A percentile compares a stretch with the other conserved stretches of the same genome.
phyloP scores from a whole-genome alignment of 2,888 invertebrate species.

The Stictocephala bisonia region DNA sequence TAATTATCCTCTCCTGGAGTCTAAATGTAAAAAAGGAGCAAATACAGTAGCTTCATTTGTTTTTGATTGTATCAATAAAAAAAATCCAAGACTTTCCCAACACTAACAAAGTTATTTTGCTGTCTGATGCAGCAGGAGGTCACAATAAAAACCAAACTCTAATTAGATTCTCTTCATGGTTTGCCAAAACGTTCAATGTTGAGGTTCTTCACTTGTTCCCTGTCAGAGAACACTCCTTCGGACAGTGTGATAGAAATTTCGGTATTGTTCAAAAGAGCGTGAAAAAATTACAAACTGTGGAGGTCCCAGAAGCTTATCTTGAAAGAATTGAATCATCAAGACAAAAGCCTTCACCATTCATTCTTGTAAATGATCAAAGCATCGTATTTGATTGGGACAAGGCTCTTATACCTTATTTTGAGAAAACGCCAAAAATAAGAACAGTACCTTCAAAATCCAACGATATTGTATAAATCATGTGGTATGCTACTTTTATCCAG shows the following conservation, averaged over 20 bases:
- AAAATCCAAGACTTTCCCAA: slow-evolving; percentile 22
- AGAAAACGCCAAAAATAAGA: neutral
- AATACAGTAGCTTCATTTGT: slow-evolving; percentile 48
- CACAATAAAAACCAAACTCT: slow-evolving; percentile 36
- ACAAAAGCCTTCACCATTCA: slow-evolving; percentile 22
- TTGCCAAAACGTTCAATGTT: slow-evolving; percentile 4
- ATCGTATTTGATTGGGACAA: slow-evolving; percentile 18
- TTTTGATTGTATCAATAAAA: slow-evolving; percentile 45
- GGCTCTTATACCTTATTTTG: slow-evolving; percentile 16
- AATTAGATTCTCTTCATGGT: slow-evolving; percentile 8
- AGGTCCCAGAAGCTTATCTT: slow-evolving; percentile 4
- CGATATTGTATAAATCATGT: slow-evolving; percentile 16
- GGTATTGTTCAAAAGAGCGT: neutral
- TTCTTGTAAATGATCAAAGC: neutral
- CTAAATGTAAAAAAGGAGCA: slow-evolving; percentile 46
- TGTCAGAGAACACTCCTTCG: slow-evolving; percentile 26
- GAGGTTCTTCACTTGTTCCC: slow-evolving; percentile 22
- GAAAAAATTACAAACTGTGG: slow-evolving; percentile 16
- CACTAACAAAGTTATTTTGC: slow-evolving; percentile 47
- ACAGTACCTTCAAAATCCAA: slow-evolving; percentile 3
- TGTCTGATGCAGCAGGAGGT: slow-evolving; percentile 49
- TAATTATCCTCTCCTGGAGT: slow-evolving; percentile 50
- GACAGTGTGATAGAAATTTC: slow-evolving; percentile 28
- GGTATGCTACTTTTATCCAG: slow-evolving; percentile 16
- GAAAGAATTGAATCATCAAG: neutral